A percentile compares a stretch with the other conserved stretches of the same genome.
Conservation (phyloP, 2,113 vertebrate genomes). For the Aspiorhynchus laticeps region DNA sequence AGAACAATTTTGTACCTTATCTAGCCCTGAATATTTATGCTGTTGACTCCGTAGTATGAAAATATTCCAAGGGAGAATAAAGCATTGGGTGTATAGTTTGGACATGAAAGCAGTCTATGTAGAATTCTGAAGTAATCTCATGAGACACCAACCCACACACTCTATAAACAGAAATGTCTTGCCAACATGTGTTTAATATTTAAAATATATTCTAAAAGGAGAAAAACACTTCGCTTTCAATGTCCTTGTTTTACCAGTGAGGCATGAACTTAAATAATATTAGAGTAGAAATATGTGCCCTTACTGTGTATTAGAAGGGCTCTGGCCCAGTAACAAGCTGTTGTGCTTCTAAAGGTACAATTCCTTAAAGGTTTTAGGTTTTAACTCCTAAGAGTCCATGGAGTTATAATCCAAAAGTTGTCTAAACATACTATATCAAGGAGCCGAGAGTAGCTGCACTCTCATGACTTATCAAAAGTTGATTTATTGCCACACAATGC, state of each 20-base stretch:
- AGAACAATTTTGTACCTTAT: not conserved
- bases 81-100: not conserved
- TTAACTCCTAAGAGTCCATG: not conserved
- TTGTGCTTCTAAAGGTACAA: not conserved
- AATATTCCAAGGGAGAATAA: not conserved
- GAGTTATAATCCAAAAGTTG: not conserved
- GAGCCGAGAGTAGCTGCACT: not conserved
- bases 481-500: not conserved
- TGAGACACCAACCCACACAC: constrained; percentile 51
- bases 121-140: constrained; percentile 55
- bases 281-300: not conserved
- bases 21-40: not conserved
- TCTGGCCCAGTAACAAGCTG: not conserved
- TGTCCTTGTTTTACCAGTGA: not conserved
- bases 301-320: too few relatives aligned
- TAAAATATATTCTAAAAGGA: not conserved
- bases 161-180: constrained; percentile 42
- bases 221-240: not conserved
- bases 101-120: constrained; percentile 20
- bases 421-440: not conserved
- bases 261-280: constrained; percentile 7
- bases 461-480: not conserved
- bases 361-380: not conserved
- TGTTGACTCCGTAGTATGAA: not conserved
- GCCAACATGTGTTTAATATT: constrained; percentile 45